These are phyloP conservation scores for Pyrrhosoma nymphula DNA, from an alignment of 2,888 invertebrate genomes.

Conservation along the genomic window DNA sequence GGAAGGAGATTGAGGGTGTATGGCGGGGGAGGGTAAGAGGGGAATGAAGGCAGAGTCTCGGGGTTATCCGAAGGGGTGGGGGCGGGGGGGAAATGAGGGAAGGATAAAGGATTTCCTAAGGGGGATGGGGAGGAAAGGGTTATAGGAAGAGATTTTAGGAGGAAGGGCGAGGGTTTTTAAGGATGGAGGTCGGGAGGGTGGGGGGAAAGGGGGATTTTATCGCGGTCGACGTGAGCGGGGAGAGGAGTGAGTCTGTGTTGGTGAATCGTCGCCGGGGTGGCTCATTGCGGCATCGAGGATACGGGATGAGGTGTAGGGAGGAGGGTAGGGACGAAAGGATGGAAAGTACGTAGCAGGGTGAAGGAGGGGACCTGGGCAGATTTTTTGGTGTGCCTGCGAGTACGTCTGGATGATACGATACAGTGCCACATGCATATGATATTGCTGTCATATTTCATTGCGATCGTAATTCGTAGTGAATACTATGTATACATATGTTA, in stretches of 20 bases:
- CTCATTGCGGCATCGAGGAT: neutral
- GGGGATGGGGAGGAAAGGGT: neutral
- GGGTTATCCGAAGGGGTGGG: neutral
- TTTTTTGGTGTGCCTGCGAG: too few species aligned
- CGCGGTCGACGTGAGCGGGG: neutral
- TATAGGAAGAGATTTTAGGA: neutral
- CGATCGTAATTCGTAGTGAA: too few species aligned
- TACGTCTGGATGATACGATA: too few species aligned
- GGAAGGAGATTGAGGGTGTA: neutral
- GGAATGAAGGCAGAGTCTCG: neutral
- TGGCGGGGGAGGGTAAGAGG: neutral
- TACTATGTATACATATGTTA: too few species aligned
- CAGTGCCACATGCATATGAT: too few species aligned
- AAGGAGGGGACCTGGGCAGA: too few species aligned
- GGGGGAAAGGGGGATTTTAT: slow-evolving; percentile 24
- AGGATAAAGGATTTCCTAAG: neutral
- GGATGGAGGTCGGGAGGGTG: neutral
- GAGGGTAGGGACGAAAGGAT: neutral
- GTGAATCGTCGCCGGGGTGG: neutral
- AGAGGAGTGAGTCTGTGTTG: neutral
- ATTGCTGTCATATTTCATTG: too few species aligned
- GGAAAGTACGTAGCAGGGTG: neutral
- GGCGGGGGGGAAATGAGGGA: neutral
- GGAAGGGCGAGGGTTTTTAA: neutral
- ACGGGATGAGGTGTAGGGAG: neutral